Evolutionary conservation across 23 tunicate genomes (phyloP).

Genomic region (Trididemnum miniatum): DNA sequence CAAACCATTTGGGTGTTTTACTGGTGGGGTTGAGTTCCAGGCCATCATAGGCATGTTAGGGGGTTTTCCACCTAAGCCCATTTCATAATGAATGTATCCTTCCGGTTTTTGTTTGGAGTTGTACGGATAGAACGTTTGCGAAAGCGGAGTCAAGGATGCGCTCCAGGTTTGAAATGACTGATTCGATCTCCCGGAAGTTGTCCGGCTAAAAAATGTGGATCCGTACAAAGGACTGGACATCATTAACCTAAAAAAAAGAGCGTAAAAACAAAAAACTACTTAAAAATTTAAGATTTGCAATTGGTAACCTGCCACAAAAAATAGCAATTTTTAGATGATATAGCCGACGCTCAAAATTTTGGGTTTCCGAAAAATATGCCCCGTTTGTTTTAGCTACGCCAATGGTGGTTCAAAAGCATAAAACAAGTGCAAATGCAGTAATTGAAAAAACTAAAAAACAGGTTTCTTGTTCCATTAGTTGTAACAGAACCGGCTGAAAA

Average conservation of each 20-base stretch:
- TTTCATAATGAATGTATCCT: not conserved
- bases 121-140: conserved; percentile 36
- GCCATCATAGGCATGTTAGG: conserved; percentile 43
- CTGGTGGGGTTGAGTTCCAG: conserved; percentile 59
- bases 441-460: too few species aligned
- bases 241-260: conserved; percentile 45
- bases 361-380: too few species aligned
- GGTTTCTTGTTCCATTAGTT: too few species aligned
- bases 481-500: too few species aligned
- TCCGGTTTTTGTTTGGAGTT: not conserved
- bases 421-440: too few species aligned
- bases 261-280: too few species aligned
- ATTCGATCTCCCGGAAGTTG: conserved; percentile 71
- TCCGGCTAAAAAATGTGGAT: conserved; percentile 60
- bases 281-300: too few species aligned
- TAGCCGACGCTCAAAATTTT: too few species aligned
- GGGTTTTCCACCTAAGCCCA: conserved; percentile 21
- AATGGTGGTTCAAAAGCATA: too few species aligned
- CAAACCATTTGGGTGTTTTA: conserved; percentile 28
- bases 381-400: too few species aligned
- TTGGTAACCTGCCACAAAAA: too few species aligned
- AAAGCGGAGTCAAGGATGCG: conserved; percentile 69
- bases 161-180: conserved; percentile 56
- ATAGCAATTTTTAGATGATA: too few species aligned
- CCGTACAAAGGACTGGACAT: conserved; percentile 75